These are phyloP conservation scores for Brachystomella parvula DNA, from an alignment of 1,140 invertebrate genomes.

Conservation along the genomic window DNA sequence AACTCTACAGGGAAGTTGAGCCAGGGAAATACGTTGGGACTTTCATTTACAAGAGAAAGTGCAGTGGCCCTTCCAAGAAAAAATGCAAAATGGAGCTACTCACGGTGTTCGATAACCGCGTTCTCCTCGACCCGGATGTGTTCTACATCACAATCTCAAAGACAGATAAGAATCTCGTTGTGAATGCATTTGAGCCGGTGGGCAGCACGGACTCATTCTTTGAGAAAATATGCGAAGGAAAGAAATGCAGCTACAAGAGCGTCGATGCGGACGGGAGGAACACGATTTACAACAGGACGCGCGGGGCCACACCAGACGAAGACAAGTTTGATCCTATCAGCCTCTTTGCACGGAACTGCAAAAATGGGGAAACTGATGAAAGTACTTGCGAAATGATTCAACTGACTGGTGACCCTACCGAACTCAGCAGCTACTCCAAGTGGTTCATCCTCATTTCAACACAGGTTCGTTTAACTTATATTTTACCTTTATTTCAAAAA, in stretches of 20 bases:
- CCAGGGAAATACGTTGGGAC: neutral
- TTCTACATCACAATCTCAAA: neutral
- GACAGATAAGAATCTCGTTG: neutral
- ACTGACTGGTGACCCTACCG: neutral
- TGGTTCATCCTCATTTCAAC: neutral
- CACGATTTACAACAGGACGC: neutral
- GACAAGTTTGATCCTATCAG: neutral
- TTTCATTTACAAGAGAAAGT: neutral
- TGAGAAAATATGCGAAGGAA: neutral
- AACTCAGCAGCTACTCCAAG: neutral
- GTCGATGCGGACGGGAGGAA: neutral
- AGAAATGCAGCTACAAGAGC: neutral
- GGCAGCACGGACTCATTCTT: neutral
- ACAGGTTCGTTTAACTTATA: no score
- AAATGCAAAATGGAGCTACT: neutral
- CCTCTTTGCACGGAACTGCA: neutral
- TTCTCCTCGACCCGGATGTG: neutral
- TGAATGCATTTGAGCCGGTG: neutral
- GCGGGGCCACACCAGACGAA: neutral
- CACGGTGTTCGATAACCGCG: neutral
- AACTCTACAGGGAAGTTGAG: neutral
- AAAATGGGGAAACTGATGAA: neutral
- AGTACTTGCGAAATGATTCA: neutral
- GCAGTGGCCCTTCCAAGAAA: neutral
- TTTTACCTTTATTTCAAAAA: no score